Percentiles rank a stretch among this genome's conserved stretches.
These are phyloP conservation scores for Lasius platythorax DNA, from an alignment of 2,888 invertebrate species.

Conservation along the genomic window DNA sequence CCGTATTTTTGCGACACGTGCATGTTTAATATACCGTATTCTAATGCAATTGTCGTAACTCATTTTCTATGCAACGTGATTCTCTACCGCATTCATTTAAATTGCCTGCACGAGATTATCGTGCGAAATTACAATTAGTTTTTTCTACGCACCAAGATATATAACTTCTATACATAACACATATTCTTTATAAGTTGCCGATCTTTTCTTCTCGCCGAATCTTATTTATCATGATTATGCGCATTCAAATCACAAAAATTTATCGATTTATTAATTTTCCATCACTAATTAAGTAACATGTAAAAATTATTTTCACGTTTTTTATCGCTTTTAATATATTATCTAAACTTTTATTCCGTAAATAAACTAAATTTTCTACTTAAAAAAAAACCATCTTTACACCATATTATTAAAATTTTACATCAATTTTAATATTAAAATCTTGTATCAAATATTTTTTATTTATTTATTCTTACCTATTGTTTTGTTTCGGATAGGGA, in stretches of 20 bases:
- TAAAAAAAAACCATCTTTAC: not conserved
- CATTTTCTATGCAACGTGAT: constrained; percentile 72
- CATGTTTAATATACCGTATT: constrained; percentile 54
- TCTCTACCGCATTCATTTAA: constrained; percentile 71
- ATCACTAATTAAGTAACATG: not conserved
- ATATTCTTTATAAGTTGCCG: not conserved
- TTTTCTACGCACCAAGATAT: constrained; percentile 60
- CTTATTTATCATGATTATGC: not conserved
- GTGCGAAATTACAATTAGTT: constrained; percentile 69
- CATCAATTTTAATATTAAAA: not conserved
- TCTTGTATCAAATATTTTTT: not conserved
- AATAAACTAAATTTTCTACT: not conserved
- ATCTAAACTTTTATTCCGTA: not conserved
- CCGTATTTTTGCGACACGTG: constrained; percentile 18
- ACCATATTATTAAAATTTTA: not conserved
- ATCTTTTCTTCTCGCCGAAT: not conserved
- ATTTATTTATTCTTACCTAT: not conserved
- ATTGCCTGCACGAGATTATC: constrained; percentile 59
- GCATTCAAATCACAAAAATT: not conserved
- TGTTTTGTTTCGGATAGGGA: not conserved
- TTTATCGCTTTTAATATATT: not conserved
- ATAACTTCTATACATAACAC: constrained; percentile 29
- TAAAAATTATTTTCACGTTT: not conserved
- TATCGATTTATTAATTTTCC: not conserved
- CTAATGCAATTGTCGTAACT: constrained; percentile 58